Percentiles rank a stretch among this genome's conserved stretches.
Evolutionary conservation across 2,797 vertebrate genomes (phyloP).

Genomic region (Enteromius unitaeniatus): DNA sequence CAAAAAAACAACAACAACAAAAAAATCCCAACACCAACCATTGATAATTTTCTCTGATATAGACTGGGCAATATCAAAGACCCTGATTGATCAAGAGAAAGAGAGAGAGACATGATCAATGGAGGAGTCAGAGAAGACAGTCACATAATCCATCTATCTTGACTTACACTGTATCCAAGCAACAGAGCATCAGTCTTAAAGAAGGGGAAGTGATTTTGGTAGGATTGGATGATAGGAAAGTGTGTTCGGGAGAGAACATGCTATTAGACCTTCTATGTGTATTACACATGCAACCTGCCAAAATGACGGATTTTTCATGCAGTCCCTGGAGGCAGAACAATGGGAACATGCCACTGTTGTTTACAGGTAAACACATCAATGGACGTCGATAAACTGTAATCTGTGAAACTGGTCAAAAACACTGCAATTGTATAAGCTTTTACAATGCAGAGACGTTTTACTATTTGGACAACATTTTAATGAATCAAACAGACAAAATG

Average conservation of each 20-base stretch:
- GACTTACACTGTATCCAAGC: slow-evolving; percentile 59
- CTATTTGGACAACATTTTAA: background rate
- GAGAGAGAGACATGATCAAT: slow-evolving; percentile 57
- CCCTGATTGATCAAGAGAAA: slow-evolving; percentile 52
- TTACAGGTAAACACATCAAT: slow-evolving; percentile 35
- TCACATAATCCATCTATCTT: slow-evolving; percentile 56
- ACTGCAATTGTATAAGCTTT: background rate
- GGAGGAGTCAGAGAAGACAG: slow-evolving; percentile 56
- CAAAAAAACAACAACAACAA: background rate
- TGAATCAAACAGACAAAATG: background rate
- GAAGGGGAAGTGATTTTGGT: slow-evolving; percentile 39
- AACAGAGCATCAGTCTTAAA: slow-evolving; percentile 55
- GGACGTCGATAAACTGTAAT: slow-evolving; percentile 20
- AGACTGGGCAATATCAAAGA: slow-evolving; percentile 49
- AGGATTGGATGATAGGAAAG: slow-evolving; percentile 39
- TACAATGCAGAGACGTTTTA: background rate
- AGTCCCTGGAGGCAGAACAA: slow-evolving; percentile 37
- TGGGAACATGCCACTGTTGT: slow-evolving; percentile 21
- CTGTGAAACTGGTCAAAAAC: background rate
- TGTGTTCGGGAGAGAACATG: slow-evolving; percentile 38
- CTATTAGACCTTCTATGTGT: slow-evolving; percentile 50
- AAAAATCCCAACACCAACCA: background rate
- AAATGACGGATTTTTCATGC: slow-evolving; percentile 51
- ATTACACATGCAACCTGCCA: slow-evolving; percentile 47
- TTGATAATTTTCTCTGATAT: background rate